Evolutionary conservation across 2,888 invertebrate genomes (phyloP).

Genomic region (Frankliniella fusca): DNA sequence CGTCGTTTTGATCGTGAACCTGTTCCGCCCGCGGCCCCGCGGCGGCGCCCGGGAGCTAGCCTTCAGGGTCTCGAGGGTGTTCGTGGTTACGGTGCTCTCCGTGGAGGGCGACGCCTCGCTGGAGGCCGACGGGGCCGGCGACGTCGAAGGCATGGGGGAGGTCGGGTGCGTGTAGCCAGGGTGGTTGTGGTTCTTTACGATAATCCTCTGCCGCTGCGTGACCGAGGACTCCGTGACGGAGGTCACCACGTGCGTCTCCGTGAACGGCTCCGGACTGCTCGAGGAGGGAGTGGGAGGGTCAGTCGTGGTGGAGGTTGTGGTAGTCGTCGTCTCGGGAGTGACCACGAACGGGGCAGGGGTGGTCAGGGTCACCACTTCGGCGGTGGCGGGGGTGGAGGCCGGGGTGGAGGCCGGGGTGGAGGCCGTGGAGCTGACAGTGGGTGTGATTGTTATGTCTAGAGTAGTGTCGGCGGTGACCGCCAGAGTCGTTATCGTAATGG

Average conservation of each 20-base stretch:
- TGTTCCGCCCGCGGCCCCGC: neutral
- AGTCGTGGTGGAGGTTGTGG: constrained; percentile 16
- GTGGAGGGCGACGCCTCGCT: constrained; percentile 1
- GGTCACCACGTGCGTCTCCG: neutral
- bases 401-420: neutral
- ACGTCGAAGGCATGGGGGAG: neutral
- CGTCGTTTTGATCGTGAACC: constrained; percentile 13
- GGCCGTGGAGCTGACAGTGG: neutral
- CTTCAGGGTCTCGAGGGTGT: too few relatives aligned
- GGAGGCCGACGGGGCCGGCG: neutral
- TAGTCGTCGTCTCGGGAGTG: constrained; percentile 27
- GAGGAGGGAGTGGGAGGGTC: neutral
- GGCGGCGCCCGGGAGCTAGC: neutral
- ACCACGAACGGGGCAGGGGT: constrained; percentile 20
- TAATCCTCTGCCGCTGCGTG: neutral
- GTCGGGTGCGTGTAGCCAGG: constrained; percentile 14
- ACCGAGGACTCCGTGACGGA: constrained; percentile 6
- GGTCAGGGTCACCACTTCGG: constrained; percentile 41
- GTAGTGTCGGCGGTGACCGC: constrained; percentile 39
- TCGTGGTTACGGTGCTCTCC: neutral
- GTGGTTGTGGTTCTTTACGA: constrained; percentile 19
- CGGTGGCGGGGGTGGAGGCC: constrained; percentile 7
- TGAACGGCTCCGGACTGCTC: constrained; percentile 7
- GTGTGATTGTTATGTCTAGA: constrained; percentile 38
- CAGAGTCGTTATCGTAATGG: constrained; percentile 45